Base-by-base conservation (phyloP, 2,113 vertebrate species). In the Ceyx melanurus region DNA sequence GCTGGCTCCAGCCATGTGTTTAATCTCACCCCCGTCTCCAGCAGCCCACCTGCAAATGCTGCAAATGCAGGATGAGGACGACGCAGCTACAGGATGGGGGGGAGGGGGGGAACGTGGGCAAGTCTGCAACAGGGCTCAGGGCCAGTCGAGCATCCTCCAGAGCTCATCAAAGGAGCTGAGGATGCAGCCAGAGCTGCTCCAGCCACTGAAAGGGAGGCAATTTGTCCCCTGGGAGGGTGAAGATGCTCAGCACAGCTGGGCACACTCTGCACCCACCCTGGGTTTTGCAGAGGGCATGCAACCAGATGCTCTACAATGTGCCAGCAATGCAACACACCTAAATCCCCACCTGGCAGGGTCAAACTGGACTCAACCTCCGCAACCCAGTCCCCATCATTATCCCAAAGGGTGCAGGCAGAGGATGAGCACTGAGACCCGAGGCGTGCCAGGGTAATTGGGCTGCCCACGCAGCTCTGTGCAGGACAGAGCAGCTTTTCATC, bases 391-490 rank as follows among this genome's bases (percentile, higher is more conserved):
- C 40, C 43, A 6, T 2, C 1, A 0, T 29, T 8, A 5, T 18
- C 64, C 72, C 50, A 8, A 0, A 0, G 65, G 74, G 45, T 50
- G 14, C 2, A 3, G 26, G 65, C 17, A 70, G 48, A 85, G 62
- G 48, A 64, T 6, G 43, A 61, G 33, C 0, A 0, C 29, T 11
- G 3, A 64, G 86, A 10, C 48, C 0, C 6, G 5, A 12, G 11
- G 1, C 1, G 11, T 10, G 26, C 35, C 2, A 37, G 1, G 3
- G 6, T 1, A 1, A 43, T 28, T 46, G 73, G 0, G 0, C 9
- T 82, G 25, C 70, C 42, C 18, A 4, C 0, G 0, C 68, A 65
- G 1, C 15, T 58, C 31, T 5, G 18, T 8, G 1, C 3, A 20
- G 53, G 50, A 28, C 53, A 61, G 78, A 91, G 86, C 4, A 3